Percentiles rank a stretch among this genome's conserved stretches.
These are phyloP conservation scores for Pyrgilauda ruficollis DNA, from an alignment of 2,113 vertebrate species.

Conservation along the genomic window DNA sequence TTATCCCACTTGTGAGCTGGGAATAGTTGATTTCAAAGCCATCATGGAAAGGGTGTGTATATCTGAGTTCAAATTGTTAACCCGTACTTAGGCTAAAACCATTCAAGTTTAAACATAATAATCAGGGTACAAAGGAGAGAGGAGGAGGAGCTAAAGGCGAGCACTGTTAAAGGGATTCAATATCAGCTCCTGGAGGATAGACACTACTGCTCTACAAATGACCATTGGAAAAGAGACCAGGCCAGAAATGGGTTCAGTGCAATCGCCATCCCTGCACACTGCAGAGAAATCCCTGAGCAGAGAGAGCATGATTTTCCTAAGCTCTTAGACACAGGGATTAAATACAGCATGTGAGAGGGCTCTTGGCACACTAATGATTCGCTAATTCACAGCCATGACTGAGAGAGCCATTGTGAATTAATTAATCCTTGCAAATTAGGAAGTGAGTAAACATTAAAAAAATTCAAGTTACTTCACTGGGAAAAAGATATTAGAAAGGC, in stretches of 20 bases:
- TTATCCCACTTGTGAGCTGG: background rate
- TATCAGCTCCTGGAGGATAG: background rate
- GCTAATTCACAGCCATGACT: background rate
- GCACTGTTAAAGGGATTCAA: background rate
- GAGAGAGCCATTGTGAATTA: conserved; percentile 17
- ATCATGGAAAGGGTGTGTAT: background rate
- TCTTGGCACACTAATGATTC: background rate
- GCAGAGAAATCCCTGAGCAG: background rate
- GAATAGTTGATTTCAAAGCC: background rate
- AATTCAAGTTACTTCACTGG: background rate
- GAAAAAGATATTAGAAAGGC: background rate
- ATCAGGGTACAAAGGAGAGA: background rate
- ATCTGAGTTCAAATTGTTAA: background rate
- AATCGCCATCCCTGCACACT: no score
- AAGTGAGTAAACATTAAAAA: background rate
- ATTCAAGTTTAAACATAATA: background rate
- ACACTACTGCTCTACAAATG: background rate
- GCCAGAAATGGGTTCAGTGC: background rate
- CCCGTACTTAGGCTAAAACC: conserved; percentile 3
- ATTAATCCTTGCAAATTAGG: conserved; percentile 26
- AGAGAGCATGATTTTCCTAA: background rate
- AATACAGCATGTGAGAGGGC: background rate
- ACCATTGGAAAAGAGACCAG: background rate
- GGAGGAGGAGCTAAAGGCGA: background rate
- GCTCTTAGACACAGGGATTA: background rate